Evolutionary conservation across 2,888 invertebrate genomes (phyloP).

Genomic region (Dilophus febrilis): DNA sequence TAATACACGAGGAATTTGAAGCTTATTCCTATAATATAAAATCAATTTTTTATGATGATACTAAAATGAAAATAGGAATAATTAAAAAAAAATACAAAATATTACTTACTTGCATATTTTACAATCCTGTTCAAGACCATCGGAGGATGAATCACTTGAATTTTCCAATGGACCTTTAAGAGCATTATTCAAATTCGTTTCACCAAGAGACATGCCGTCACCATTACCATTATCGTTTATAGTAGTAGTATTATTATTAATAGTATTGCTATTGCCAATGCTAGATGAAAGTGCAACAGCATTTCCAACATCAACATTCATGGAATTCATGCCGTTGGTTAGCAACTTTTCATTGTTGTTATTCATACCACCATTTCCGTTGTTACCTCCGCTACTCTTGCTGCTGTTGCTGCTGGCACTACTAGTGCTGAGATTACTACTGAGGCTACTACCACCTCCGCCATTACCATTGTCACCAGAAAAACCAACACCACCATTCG

Average conservation of each 20-base stretch:
- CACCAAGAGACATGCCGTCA: conserved; percentile 1
- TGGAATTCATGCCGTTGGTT: no score
- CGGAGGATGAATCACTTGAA: conserved; percentile 20
- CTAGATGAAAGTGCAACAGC: background rate
- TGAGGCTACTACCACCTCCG: no score
- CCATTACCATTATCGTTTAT: conserved; percentile 1
- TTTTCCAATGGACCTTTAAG: conserved; percentile 25
- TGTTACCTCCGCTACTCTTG: no score
- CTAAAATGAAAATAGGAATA: background rate
- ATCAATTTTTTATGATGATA: conserved; percentile 5
- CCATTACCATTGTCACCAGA: no score
- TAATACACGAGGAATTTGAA: conserved; percentile 70
- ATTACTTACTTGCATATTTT: conserved; percentile 46
- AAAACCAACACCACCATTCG: no score
- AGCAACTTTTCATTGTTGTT: no score
- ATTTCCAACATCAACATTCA: background rate
- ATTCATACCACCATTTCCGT: no score
- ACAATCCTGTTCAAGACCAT: conserved; percentile 40
- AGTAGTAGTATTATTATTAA: background rate
- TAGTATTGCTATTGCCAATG: background rate
- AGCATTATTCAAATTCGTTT: background rate
- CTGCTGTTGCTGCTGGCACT: no score
- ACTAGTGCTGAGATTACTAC: no score
- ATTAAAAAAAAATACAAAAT: background rate
- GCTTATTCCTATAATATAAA: conserved; percentile 41